Evolutionary conservation across 2,113 vertebrate genomes (phyloP).

Genomic region (Salvator merianae): DNA sequence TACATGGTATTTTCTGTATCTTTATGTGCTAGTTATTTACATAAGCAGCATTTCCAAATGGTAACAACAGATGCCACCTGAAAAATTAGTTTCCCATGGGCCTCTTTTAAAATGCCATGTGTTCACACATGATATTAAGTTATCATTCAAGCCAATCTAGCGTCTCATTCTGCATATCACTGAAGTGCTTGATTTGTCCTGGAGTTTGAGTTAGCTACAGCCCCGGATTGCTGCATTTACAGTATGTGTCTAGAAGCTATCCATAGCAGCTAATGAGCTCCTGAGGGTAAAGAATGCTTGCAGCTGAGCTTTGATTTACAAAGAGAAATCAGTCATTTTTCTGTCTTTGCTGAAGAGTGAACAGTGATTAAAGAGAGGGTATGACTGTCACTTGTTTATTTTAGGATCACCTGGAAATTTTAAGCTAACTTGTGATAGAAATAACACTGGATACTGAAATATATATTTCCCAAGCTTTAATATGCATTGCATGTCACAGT

Average conservation of each 20-base stretch:
- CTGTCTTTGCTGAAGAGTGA: conserved; percentile 27
- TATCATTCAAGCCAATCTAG: conserved; percentile 49
- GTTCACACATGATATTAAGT: conserved; percentile 26
- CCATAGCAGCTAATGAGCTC: conserved; percentile 53
- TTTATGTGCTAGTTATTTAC: conserved; percentile 39
- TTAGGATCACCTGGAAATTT: neutral
- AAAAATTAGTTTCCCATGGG: conserved; percentile 4
- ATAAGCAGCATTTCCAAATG: conserved; percentile 35
- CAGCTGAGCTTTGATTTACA: conserved; percentile 53
- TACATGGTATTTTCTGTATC: conserved; percentile 39
- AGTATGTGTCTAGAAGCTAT: conserved; percentile 47
- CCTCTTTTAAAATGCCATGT: conserved; percentile 31
- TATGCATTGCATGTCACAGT: fast-evolving
- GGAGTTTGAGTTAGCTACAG: conserved; percentile 46
- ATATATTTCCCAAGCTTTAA: neutral
- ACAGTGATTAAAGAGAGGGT: conserved; percentile 31
- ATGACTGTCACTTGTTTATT: conserved; percentile 7
- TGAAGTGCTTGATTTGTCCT: conserved; percentile 32
- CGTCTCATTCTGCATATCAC: conserved; percentile 21
- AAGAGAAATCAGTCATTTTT: conserved; percentile 3
- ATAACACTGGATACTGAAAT: neutral
- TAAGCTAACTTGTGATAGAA: conserved; percentile 1
- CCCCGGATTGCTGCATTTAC: neutral
- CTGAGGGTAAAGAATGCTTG: conserved; percentile 34
- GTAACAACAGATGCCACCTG: conserved; percentile 35